phyloP scores from a whole-genome alignment of 2,888 invertebrate genomes.

The Napeogenes sylphis region DNA sequence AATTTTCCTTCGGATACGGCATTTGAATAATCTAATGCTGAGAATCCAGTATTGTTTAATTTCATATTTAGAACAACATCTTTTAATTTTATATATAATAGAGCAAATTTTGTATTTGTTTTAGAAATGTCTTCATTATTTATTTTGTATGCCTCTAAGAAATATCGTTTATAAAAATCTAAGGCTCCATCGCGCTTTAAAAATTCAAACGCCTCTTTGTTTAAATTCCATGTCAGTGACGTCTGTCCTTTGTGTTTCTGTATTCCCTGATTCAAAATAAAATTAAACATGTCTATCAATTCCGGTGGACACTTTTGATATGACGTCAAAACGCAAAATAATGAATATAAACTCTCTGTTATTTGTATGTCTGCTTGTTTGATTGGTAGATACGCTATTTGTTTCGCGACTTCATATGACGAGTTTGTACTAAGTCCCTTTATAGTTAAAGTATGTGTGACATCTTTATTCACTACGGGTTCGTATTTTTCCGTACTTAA shows the following conservation, averaged over 20 bases:
- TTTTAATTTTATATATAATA: conserved; percentile 64
- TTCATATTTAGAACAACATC: conserved; percentile 36
- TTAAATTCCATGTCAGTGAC: conserved; percentile 36
- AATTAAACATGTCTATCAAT: conserved; percentile 37
- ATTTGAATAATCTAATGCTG: conserved; percentile 72
- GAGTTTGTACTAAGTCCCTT: conserved; percentile 74
- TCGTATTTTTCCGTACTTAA: conserved; percentile 36
- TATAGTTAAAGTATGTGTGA: conserved; percentile 56
- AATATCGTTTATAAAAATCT: conserved; percentile 48
- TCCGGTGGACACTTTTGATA: conserved; percentile 53
- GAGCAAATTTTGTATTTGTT: conserved; percentile 61
- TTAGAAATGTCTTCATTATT: conserved; percentile 33
- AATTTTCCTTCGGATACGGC: conserved; percentile 62
- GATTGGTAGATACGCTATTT: conserved; percentile 67
- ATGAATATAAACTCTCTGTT: conserved; percentile 32
- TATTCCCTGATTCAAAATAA: conserved; percentile 39
- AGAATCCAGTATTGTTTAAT: conserved; percentile 44
- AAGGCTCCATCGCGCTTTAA: conserved; percentile 31
- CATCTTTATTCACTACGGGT: conserved; percentile 27
- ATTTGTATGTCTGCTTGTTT: conserved; percentile 36
- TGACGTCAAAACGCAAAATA: conserved; percentile 47
- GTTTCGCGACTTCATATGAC: conserved; percentile 70
- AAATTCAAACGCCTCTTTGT: conserved; percentile 40
- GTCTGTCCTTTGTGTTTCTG: conserved; percentile 28
- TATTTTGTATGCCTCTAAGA: conserved; percentile 45